Evolutionary conservation across 2,113 vertebrate genomes (phyloP).

Genomic region (Cyprinodon variegatus): DNA sequence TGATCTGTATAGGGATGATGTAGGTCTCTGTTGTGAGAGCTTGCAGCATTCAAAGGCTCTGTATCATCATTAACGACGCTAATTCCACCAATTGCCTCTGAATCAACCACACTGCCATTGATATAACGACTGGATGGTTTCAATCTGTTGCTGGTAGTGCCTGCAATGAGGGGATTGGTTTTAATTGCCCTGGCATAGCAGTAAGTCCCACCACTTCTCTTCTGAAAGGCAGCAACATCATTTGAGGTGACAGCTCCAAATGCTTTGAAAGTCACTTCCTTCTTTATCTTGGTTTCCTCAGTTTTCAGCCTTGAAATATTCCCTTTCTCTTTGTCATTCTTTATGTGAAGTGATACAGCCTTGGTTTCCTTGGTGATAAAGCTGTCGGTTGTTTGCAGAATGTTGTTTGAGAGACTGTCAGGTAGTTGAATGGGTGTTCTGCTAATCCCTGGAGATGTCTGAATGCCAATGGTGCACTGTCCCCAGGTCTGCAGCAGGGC

Average conservation of each 20-base stretch:
- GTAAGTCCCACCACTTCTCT: conserved; percentile 46
- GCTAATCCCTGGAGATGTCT: conserved; percentile 75
- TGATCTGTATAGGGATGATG: conserved; percentile 46
- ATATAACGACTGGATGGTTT: conserved; percentile 64
- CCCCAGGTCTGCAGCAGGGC: conserved; percentile 67
- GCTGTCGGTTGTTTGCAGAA: conserved; percentile 48
- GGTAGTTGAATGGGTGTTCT: conserved; percentile 51
- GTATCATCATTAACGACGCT: conserved; percentile 61
- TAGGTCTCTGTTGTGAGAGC: conserved; percentile 16
- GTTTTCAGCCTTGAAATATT: conserved; percentile 73
- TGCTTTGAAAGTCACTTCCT: conserved; percentile 80
- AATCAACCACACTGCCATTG: conserved; percentile 81
- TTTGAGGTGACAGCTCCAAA: conserved; percentile 57
- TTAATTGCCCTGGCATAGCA: conserved; percentile 68
- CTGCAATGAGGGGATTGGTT: conserved; percentile 61
- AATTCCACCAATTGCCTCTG: conserved; percentile 77
- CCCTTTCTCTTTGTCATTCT: conserved; percentile 67
- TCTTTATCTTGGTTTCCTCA: conserved; percentile 73
- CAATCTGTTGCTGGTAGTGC: conserved; percentile 43
- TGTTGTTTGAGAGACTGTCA: conserved; percentile 45
- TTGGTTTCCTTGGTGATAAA: conserved; percentile 45
- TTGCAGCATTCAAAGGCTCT: conserved; percentile 9
- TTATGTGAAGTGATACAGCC: conserved; percentile 45
- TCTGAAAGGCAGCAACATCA: conserved; percentile 55
- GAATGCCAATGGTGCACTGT: conserved; percentile 78